A percentile compares a stretch with the other conserved stretches of the same genome.
Evolutionary conservation across 2,888 invertebrate genomes (phyloP).

Genomic region (Barypeithes pellucidus): DNA sequence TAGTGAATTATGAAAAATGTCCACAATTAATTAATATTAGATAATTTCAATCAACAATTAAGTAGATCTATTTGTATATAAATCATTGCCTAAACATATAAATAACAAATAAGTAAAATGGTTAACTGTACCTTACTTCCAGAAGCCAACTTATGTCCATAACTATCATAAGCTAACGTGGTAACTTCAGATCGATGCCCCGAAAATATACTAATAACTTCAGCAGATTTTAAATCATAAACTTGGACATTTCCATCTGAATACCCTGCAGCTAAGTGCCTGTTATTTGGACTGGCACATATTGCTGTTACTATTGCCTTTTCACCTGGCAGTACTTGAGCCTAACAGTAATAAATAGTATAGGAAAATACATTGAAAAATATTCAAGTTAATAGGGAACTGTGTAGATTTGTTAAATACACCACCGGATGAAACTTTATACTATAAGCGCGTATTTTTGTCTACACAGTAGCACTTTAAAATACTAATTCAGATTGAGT

Average conservation of each 20-base stretch:
- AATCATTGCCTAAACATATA: no score
- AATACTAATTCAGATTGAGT: no score
- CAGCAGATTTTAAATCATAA: constrained; percentile 84
- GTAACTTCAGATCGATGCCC: constrained; percentile 92
- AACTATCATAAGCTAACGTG: constrained; percentile 85
- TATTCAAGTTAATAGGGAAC: constrained; percentile 25
- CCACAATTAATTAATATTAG: no score
- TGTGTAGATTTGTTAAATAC: constrained; percentile 13
- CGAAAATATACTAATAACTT: constrained; percentile 81
- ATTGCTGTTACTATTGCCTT: constrained; percentile 86
- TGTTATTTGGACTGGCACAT: constrained; percentile 82
- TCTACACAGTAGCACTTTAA: no score
- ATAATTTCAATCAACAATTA: no score
- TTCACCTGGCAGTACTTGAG: constrained; percentile 85
- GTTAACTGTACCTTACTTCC: constrained; percentile 82
- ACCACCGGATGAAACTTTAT: no score
- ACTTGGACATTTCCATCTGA: constrained; percentile 90
- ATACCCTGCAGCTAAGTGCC: constrained; percentile 92
- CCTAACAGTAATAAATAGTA: constrained; percentile 72
- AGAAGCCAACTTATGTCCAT: constrained; percentile 89
- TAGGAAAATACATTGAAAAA: no score
- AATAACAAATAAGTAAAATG: neutral
- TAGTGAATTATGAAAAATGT: no score
- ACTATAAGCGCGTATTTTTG: no score
- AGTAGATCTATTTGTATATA: no score